A percentile compares a stretch with the other conserved stretches of the same genome.
phyloP scores from a whole-genome alignment of 2,113 vertebrate species.

The Phrynosoma blainvillii region DNA sequence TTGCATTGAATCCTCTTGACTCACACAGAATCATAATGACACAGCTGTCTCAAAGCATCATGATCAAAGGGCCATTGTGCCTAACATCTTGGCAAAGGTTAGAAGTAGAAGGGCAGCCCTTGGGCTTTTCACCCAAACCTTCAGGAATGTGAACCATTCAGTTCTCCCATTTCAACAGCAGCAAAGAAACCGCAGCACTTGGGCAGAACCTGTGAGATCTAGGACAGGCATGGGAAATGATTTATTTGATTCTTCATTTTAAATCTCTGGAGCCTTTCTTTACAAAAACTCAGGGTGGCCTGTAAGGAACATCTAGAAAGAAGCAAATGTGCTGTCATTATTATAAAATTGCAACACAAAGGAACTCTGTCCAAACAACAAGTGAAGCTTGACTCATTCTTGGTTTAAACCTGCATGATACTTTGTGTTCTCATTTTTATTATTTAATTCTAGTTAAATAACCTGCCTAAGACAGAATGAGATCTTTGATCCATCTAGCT shows the following conservation, averaged over 20 bases:
- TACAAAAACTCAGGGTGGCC: not conserved
- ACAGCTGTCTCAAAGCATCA: not conserved
- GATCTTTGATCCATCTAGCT: too few relatives aligned
- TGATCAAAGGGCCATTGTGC: constrained; percentile 18
- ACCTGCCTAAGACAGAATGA: too few relatives aligned
- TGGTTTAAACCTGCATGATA: not conserved
- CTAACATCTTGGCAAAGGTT: not conserved
- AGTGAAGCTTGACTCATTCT: not conserved
- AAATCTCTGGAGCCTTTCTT: too few relatives aligned
- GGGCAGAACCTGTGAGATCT: too few relatives aligned
- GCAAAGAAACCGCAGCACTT: too few relatives aligned
- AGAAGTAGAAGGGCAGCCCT: not conserved
- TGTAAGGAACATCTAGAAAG: not conserved
- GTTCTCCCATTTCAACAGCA: not conserved
- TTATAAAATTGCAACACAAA: not conserved
- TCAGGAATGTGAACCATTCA: not conserved
- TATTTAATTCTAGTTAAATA: too few relatives aligned
- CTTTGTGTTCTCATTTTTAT: too few relatives aligned
- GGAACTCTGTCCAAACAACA: not conserved
- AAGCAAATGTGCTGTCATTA: not conserved
- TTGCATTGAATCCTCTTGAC: not conserved
- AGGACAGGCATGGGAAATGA: not conserved
- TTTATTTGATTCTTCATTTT: too few relatives aligned
- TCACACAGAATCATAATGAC: not conserved
- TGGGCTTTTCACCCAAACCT: not conserved